phyloP scores from a whole-genome alignment of 2,888 invertebrate species.

The Standfussiana lucernea region DNA sequence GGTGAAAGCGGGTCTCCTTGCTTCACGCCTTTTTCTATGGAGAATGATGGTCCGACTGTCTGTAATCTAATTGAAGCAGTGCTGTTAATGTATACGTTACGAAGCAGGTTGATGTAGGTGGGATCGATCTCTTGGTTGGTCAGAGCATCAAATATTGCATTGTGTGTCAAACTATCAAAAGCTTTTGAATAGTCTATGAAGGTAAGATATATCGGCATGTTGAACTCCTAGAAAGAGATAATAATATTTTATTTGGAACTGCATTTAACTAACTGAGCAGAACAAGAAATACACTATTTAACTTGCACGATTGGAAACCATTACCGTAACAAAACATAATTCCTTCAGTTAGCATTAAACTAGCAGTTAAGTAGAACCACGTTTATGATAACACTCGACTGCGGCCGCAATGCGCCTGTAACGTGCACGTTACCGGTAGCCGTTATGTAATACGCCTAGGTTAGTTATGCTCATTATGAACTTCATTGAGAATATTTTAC shows the following conservation, averaged over 20 bases:
- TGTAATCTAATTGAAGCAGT: too few species aligned
- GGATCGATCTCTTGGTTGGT: too few species aligned
- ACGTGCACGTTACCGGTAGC: background rate
- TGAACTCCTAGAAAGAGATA: background rate
- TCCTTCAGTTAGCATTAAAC: constrained; percentile 9
- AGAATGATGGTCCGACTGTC: too few species aligned
- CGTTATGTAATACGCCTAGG: background rate
- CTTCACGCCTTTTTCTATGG: too few species aligned
- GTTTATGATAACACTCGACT: constrained; percentile 20
- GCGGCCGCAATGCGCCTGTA: constrained; percentile 27
- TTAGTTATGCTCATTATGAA: background rate
- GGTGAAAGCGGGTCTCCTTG: too few species aligned
- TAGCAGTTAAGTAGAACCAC: constrained; percentile 11
- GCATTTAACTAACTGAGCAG: background rate
- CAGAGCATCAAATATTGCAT: too few species aligned
- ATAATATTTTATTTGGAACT: background rate
- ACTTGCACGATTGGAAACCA: constrained; percentile 6
- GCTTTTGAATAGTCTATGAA: too few species aligned
- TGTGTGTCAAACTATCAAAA: too few species aligned
- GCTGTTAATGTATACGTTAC: too few species aligned
- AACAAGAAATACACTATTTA: constrained; percentile 6
- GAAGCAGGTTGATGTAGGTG: too few species aligned
- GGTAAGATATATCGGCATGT: too few species aligned
- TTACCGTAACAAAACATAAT: constrained; percentile 17
- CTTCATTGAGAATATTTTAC: too few species aligned